These are phyloP conservation scores for Spea hammondii DNA, from an alignment of 2,797 vertebrate genomes.

Conservation along the genomic window DNA sequence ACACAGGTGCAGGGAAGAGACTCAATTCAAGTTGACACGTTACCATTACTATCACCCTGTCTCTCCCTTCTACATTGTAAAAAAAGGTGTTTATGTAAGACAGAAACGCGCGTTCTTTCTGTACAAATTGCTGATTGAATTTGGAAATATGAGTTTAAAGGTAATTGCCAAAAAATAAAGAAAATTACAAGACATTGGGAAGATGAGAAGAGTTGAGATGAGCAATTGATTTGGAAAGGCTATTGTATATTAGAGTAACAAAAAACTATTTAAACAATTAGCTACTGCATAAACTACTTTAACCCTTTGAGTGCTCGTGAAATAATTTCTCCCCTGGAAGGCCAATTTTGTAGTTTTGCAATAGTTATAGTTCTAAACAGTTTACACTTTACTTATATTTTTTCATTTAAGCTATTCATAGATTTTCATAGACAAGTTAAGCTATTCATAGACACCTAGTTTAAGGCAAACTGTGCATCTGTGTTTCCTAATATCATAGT, in stretches of 20 bases:
- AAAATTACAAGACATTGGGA: not conserved
- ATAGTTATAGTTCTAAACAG: too few species aligned
- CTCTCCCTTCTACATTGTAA: not conserved
- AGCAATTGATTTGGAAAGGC: too few species aligned
- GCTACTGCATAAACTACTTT: too few species aligned
- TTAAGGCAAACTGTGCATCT: too few species aligned
- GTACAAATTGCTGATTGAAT: not conserved
- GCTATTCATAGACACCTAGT: not conserved
- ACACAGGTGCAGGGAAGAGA: slow-evolving; percentile 25
- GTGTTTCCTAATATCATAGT: too few species aligned
- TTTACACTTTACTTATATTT: too few species aligned
- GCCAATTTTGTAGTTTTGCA: too few species aligned
- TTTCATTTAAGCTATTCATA: not conserved
- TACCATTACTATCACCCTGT: not conserved
- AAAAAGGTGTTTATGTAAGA: not conserved
- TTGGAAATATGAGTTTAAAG: not conserved
- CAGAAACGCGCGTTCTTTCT: not conserved
- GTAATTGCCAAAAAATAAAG: not conserved
- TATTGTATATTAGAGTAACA: too few species aligned
- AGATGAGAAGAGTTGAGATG: not conserved
- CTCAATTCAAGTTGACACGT: slow-evolving; percentile 31
- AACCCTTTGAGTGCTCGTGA: too few species aligned
- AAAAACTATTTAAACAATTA: too few species aligned
- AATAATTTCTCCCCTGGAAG: too few species aligned
- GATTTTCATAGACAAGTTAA: not conserved